Evolutionary conservation across 2,888 invertebrate species (phyloP).

Genomic region (Dorcus parallelipipedus): DNA sequence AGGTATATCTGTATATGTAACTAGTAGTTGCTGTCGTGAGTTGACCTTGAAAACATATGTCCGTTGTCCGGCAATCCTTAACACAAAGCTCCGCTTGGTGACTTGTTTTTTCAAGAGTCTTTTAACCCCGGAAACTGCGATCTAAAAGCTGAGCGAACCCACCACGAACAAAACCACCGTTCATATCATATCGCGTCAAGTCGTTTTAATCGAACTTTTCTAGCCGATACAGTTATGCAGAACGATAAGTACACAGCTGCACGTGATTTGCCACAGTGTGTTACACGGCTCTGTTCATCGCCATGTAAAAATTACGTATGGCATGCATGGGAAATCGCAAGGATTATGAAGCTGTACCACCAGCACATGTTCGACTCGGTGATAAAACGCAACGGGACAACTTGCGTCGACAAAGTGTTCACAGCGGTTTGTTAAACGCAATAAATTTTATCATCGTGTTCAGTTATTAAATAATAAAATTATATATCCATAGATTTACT

Average conservation of each 20-base stretch:
- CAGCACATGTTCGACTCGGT: too few species aligned
- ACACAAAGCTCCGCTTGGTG: slow-evolving; percentile 7
- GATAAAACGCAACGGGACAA: too few species aligned
- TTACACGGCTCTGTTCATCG: background rate
- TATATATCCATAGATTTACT: too few species aligned
- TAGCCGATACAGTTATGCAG: background rate
- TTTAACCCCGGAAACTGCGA: slow-evolving; percentile 26
- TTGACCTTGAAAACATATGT: slow-evolving; percentile 23
- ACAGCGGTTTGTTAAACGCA: too few species aligned
- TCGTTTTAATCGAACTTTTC: background rate
- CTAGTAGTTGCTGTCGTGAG: slow-evolving; percentile 13
- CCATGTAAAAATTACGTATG: background rate
- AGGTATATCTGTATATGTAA: background rate
- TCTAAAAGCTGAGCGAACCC: background rate
- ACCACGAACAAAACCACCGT: background rate
- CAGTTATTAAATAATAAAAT: too few species aligned
- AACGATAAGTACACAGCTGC: background rate
- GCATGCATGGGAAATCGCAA: background rate
- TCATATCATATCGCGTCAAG: background rate
- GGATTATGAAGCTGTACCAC: too few species aligned
- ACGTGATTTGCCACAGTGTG: background rate
- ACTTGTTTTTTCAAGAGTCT: slow-evolving; percentile 22
- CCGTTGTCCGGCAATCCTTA: slow-evolving; percentile 19
- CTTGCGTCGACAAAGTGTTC: too few species aligned
- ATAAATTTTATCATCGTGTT: too few species aligned